Percentiles rank a stretch among this genome's conserved stretches.
These are phyloP conservation scores for Hirtodrosophila alboralis DNA, from an alignment of 2,888 invertebrate species.

Conservation along the genomic window DNA sequence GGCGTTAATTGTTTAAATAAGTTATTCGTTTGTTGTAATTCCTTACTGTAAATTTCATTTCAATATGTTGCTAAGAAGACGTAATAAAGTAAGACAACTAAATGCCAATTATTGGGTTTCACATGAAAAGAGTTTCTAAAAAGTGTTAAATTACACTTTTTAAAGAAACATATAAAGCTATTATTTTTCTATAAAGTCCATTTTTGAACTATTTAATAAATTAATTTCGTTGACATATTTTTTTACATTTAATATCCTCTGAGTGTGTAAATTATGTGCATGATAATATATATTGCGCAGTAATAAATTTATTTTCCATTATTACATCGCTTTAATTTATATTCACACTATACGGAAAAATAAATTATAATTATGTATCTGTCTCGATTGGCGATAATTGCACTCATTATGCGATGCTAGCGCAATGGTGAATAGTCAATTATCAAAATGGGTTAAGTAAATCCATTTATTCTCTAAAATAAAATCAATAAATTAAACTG, in stretches of 20 bases:
- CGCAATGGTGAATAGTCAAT: slow-evolving; percentile 18
- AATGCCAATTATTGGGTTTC: too few species aligned
- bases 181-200: too few species aligned
- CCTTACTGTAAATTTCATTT: neutral
- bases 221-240: too few species aligned
- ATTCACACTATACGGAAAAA: slow-evolving; percentile 39
- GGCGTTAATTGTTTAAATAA: slow-evolving; percentile 35
- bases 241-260: slow-evolving; percentile 1
- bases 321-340: slow-evolving; percentile 36
- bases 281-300: slow-evolving; percentile 46
- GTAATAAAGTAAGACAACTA: too few species aligned
- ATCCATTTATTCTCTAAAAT: neutral
- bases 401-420: slow-evolving; percentile 10
- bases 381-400: slow-evolving; percentile 27
- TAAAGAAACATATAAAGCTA: too few species aligned
- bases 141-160: too few species aligned
- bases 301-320: slow-evolving; percentile 53
- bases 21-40: slow-evolving; percentile 12
- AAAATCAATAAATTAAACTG: neutral
- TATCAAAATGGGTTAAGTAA: slow-evolving; percentile 10
- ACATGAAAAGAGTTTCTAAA: too few species aligned
- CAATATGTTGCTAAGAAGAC: too few species aligned
- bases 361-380: slow-evolving; percentile 33
- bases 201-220: too few species aligned
- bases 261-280: slow-evolving; percentile 4